A percentile compares a stretch with the other conserved stretches of the same genome.
phyloP scores from a whole-genome alignment of 2,888 invertebrate species.

The Scrobipalpa atriplicella region DNA sequence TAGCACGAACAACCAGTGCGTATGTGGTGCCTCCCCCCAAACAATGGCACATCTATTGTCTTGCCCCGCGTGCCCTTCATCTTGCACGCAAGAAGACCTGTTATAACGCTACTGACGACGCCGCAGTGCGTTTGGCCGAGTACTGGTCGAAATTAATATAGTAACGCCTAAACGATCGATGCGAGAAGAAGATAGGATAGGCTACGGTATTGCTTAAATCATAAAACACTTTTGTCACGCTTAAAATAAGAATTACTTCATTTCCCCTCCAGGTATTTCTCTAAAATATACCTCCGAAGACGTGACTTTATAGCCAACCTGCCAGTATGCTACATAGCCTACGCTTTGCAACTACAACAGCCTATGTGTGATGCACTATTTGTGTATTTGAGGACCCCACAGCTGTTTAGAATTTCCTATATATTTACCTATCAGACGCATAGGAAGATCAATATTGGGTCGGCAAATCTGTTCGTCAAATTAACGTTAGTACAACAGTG shows the following conservation, averaged over 20 bases:
- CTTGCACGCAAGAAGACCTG: no score
- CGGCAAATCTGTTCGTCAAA: slow-evolving; percentile 71
- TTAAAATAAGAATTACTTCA: slow-evolving; percentile 31
- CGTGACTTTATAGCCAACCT: slow-evolving; percentile 72
- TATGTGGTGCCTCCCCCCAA: no score
- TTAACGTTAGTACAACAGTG: slow-evolving; percentile 59
- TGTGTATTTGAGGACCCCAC: slow-evolving; percentile 66
- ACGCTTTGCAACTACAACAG: slow-evolving; percentile 48
- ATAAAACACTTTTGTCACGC: no score
- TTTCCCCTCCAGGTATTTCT: slow-evolving; percentile 68
- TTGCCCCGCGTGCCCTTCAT: no score
- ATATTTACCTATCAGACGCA: slow-evolving; percentile 71
- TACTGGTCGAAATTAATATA: no score
- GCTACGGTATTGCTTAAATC: no score
- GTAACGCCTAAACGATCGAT: no score
- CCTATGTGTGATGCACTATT: slow-evolving; percentile 56
- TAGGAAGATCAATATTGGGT: slow-evolving; percentile 67
- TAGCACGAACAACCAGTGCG: no score
- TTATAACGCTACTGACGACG: no score
- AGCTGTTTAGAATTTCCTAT: slow-evolving; percentile 70
- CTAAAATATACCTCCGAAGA: slow-evolving; percentile 60
- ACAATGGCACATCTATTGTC: no score
- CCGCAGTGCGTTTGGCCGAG: no score
- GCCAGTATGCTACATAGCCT: slow-evolving; percentile 64
- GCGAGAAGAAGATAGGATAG: no score